Percentiles rank a stretch among this genome's conserved stretches.
phyloP scores from a whole-genome alignment of 2,888 invertebrate genomes.

The Drosophila lutescens region DNA sequence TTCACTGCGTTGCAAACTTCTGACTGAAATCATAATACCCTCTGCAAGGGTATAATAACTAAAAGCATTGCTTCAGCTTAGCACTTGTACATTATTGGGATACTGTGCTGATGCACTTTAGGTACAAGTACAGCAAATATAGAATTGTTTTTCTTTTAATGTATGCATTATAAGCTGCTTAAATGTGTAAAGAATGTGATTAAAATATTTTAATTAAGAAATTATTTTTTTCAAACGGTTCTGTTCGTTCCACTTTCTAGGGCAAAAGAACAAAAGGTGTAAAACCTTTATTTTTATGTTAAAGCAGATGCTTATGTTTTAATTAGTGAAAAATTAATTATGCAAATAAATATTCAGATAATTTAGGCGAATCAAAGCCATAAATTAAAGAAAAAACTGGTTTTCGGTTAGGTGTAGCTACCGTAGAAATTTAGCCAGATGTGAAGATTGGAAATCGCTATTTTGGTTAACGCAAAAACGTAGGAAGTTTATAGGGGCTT shows the following conservation, averaged over 20 bases:
- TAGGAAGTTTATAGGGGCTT: conserved; percentile 5
- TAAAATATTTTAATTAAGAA: too few relatives aligned
- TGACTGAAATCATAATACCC: too few relatives aligned
- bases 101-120: too few relatives aligned
- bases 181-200: too few relatives aligned
- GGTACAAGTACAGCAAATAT: too few relatives aligned
- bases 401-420: conserved; percentile 8
- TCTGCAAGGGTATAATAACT: too few relatives aligned
- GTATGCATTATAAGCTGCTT: too few relatives aligned
- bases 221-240: neutral
- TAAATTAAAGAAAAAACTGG: conserved; percentile 22
- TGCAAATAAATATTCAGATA: conserved; percentile 26
- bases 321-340: conserved; percentile 17
- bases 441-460: neutral
- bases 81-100: too few relatives aligned
- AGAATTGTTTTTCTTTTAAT: too few relatives aligned
- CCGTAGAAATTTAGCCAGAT: conserved; percentile 11
- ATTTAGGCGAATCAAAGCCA: conserved; percentile 16
- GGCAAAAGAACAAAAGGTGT: neutral
- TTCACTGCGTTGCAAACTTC: too few relatives aligned
- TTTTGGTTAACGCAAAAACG: neutral
- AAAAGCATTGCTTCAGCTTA: too few relatives aligned
- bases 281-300: conserved; percentile 1
- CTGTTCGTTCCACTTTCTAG: conserved; percentile 21
- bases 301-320: conserved; percentile 10